phyloP scores from a whole-genome alignment of 1,140 invertebrate genomes.

The Bursaphelenchus mucronatus region DNA sequence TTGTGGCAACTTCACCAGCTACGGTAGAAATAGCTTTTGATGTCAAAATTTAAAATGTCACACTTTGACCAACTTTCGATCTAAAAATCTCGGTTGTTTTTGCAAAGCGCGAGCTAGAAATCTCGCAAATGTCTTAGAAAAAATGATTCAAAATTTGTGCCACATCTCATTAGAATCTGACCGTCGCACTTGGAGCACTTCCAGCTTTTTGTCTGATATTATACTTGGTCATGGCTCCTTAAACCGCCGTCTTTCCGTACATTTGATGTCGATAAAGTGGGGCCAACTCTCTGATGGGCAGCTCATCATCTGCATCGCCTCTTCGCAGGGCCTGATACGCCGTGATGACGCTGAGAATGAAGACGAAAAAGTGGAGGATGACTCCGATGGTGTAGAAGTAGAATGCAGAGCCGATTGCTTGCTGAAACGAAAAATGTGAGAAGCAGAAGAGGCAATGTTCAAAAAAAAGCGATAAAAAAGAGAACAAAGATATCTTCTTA shows the following conservation, averaged over 20 bases:
- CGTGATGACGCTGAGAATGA: conserved; percentile 49
- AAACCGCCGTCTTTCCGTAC: conserved; percentile 12
- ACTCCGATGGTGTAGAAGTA: conserved; percentile 50
- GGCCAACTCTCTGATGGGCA: conserved; percentile 6
- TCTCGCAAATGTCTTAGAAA: no score
- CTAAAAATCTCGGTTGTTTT: no score
- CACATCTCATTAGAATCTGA: no score
- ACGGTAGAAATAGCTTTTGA: no score
- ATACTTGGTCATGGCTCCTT: background rate
- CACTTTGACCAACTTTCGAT: no score
- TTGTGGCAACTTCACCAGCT: no score
- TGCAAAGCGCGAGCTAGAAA: no score
- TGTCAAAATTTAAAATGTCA: no score
- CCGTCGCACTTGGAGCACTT: no score
- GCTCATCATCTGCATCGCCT: conserved; percentile 16
- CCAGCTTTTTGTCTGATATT: no score
- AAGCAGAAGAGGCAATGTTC: conserved; percentile 2
- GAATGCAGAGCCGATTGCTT: conserved; percentile 55
- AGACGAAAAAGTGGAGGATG: conserved; percentile 48
- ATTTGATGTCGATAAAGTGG: conserved; percentile 6
- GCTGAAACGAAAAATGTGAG: conserved; percentile 31
- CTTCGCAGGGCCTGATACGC: conserved; percentile 42
- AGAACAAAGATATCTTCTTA: conserved; percentile 18
- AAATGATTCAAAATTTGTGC: no score
- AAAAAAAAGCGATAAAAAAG: background rate